Percentiles rank a stretch among this genome's conserved stretches.
phyloP scores from a whole-genome alignment of 1,140 invertebrate species.

The Metaphire vulgaris region DNA sequence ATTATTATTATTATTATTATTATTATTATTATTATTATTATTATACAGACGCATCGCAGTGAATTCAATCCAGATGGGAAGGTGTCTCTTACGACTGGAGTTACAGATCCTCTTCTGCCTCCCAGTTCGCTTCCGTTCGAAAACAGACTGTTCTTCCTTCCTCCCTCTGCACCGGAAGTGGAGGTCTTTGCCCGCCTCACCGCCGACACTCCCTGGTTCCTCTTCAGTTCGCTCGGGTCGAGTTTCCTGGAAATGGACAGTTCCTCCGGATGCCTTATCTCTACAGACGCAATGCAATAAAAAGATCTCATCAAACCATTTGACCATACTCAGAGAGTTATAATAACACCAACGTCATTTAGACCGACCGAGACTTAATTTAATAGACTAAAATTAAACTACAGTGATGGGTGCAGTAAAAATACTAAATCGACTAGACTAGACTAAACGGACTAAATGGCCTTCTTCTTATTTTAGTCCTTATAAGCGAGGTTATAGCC shows the following conservation, averaged over 20 bases:
- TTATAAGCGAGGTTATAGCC: too few relatives aligned
- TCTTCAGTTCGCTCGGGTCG: not conserved
- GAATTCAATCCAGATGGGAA: not conserved
- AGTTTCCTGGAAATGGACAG: not conserved
- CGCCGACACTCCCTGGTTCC: not conserved
- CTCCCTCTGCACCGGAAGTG: not conserved
- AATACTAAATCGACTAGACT: too few relatives aligned
- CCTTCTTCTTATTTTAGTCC: too few relatives aligned
- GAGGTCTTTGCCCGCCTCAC: not conserved
- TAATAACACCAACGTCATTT: too few relatives aligned
- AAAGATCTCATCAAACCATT: too few relatives aligned
- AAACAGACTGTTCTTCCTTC: not conserved
- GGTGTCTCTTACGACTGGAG: not conserved
- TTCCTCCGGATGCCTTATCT: not conserved
- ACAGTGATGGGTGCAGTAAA: too few relatives aligned
- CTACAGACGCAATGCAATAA: not conserved
- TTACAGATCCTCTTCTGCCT: not conserved
- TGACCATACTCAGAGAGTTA: too few relatives aligned
- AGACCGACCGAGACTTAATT: too few relatives aligned
- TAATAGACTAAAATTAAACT: too few relatives aligned
- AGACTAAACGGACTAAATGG: too few relatives aligned
- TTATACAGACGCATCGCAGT: not conserved
- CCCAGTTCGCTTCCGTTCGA: not conserved
- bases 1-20: slow-evolving; percentile 4
- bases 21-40: slow-evolving; percentile 4